These are phyloP conservation scores for Oligia strigilis DNA, from an alignment of 2,888 invertebrate genomes.

Conservation along the genomic window DNA sequence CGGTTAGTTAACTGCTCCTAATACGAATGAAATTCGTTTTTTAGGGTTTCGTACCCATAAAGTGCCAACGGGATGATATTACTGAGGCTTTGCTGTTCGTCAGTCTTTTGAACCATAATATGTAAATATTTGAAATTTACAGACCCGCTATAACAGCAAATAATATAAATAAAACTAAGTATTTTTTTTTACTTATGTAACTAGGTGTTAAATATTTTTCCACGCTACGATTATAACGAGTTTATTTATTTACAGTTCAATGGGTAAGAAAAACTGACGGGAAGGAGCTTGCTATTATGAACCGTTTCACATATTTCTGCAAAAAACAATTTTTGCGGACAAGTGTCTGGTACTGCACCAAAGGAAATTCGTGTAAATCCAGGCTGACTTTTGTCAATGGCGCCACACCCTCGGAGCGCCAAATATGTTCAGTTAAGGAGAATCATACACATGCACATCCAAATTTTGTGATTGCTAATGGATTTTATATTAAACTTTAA, in stretches of 20 bases:
- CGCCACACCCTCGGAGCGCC: not conserved
- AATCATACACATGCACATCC: slow-evolving; percentile 12
- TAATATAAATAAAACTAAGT: no score
- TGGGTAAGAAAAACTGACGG: slow-evolving; percentile 55
- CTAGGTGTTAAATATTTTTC: not conserved
- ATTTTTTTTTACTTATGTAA: not conserved
- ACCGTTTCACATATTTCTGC: slow-evolving; percentile 55
- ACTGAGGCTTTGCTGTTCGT: no score
- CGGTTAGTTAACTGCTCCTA: not conserved
- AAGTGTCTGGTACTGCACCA: slow-evolving; percentile 28
- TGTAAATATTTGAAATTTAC: no score
- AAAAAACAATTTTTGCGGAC: slow-evolving; percentile 1
- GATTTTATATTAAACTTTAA: not conserved
- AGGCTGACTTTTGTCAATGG: not conserved
- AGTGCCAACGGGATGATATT: no score
- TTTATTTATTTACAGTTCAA: slow-evolving; percentile 53
- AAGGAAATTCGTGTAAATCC: slow-evolving; percentile 19
- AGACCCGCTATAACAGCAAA: no score
- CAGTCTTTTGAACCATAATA: no score
- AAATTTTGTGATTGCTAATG: not conserved
- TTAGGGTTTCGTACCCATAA: no score
- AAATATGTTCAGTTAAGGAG: not conserved
- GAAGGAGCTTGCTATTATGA: slow-evolving; percentile 52
- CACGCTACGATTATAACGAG: not conserved
- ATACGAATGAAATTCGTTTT: not conserved